A percentile compares a stretch with the other conserved stretches of the same genome.
These are phyloP conservation scores for Morpho helenor DNA, from an alignment of 2,888 invertebrate species.

Conservation along the genomic window DNA sequence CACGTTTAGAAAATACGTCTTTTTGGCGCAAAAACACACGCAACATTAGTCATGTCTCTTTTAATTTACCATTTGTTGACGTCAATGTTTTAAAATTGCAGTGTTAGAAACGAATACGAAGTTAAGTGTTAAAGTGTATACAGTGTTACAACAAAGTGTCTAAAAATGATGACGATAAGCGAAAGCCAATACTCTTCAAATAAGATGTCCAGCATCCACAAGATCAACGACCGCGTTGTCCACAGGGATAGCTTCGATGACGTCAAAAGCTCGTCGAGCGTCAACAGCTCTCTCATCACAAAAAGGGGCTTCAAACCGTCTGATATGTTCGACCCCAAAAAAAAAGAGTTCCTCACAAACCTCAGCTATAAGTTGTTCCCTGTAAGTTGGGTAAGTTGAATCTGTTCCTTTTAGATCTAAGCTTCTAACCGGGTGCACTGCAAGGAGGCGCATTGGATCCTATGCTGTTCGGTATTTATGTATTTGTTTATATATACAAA, in stretches of 20 bases:
- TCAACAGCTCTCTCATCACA: constrained; percentile 82
- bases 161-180: constrained; percentile 75
- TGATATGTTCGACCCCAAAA: constrained; percentile 89
- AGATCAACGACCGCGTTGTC: constrained; percentile 68
- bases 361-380: constrained; percentile 91
- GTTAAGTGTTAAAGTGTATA: constrained; percentile 15
- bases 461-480: constrained; percentile 29
- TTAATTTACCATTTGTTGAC: constrained; percentile 29
- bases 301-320: constrained; percentile 91
- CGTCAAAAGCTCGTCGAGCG: constrained; percentile 67
- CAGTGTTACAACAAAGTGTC: constrained; percentile 29
- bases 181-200: constrained; percentile 75
- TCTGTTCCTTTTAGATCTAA: constrained; percentile 37
- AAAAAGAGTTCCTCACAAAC: constrained; percentile 88
- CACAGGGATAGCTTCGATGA: constrained; percentile 71
- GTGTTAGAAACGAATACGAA: constrained; percentile 14
- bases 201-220: constrained; percentile 73
- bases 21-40: constrained; percentile 25
- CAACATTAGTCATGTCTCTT: constrained; percentile 34
- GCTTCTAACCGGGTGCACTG: constrained; percentile 57
- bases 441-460: constrained; percentile 41
- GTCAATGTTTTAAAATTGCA: constrained; percentile 27
- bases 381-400: constrained; percentile 86
- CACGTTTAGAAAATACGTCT: constrained; percentile 8
- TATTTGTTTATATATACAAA: constrained; percentile 30